phyloP scores from a whole-genome alignment of 1,140 invertebrate genomes.

The Scaptomyza graminum region DNA sequence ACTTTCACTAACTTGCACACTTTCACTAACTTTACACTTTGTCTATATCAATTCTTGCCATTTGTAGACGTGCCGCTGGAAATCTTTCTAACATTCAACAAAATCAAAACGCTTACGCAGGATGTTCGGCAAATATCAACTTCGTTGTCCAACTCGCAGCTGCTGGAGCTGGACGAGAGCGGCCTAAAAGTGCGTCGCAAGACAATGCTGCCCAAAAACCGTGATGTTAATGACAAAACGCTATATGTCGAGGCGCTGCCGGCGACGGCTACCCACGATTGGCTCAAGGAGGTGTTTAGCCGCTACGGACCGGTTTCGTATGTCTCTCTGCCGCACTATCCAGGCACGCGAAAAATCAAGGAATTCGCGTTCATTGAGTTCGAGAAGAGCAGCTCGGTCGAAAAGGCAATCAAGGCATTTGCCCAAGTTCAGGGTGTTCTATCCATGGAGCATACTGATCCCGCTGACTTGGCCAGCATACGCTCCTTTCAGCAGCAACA shows the following conservation, averaged over 20 bases:
- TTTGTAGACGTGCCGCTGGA: slow-evolving; percentile 89
- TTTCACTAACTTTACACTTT: background rate
- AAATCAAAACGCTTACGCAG: slow-evolving; percentile 89
- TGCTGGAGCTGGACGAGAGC: slow-evolving; percentile 89
- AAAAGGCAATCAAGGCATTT: slow-evolving; percentile 88
- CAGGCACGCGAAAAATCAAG: slow-evolving; percentile 89
- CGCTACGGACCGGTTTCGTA: slow-evolving; percentile 93
- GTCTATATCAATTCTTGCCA: slow-evolving; percentile 22
- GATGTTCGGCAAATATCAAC: slow-evolving; percentile 89
- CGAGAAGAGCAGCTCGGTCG: slow-evolving; percentile 87
- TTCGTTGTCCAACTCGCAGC: slow-evolving; percentile 89
- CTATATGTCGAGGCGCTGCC: slow-evolving; percentile 94
- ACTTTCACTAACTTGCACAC: too few relatives aligned
- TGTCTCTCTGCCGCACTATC: slow-evolving; percentile 94
- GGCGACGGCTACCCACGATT: slow-evolving; percentile 90
- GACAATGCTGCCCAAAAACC: slow-evolving; percentile 56
- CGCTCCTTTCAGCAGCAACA: slow-evolving; percentile 83
- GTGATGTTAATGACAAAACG: slow-evolving; percentile 90
- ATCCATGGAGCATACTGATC: slow-evolving; percentile 85
- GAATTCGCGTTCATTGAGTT: slow-evolving; percentile 98
- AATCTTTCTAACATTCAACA: slow-evolving; percentile 93
- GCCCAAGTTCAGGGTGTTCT: slow-evolving; percentile 88
- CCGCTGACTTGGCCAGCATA: slow-evolving; percentile 88
- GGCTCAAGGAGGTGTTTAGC: slow-evolving; percentile 90
- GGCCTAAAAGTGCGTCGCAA: slow-evolving; percentile 65